Conservation (phyloP, 2,888 invertebrate species). For the Latrodectus hesperus region DNA sequence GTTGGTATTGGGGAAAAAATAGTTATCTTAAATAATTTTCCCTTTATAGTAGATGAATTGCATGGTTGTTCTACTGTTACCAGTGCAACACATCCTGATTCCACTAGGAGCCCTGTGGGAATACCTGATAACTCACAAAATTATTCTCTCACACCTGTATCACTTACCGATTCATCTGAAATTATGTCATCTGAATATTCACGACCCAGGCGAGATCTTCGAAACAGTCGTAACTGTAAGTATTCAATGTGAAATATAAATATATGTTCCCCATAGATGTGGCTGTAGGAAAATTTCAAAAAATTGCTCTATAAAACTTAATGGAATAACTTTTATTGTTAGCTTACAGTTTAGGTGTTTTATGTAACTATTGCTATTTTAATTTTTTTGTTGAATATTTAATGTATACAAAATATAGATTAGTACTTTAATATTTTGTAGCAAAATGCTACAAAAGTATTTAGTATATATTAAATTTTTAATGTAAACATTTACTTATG, state of each 20-base stretch:
- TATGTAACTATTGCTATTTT: no score
- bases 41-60: conserved; percentile 48
- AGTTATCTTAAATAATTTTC: no score
- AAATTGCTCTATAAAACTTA: no score
- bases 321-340: no score
- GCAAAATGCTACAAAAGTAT: no score
- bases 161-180: conserved; percentile 35
- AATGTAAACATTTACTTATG: neutral
- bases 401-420: no score
- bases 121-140: conserved; percentile 48
- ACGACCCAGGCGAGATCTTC: conserved; percentile 63
- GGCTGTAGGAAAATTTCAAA: no score
- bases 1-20: no score
- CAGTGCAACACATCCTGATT: conserved; percentile 68
- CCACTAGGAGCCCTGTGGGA: conserved; percentile 54
- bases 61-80: conserved; percentile 66
- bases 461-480: neutral
- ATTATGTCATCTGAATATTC: conserved; percentile 53
- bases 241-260: neutral
- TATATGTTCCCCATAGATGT: no score
- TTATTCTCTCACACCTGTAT: conserved; percentile 30
- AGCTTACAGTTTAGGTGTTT: no score
- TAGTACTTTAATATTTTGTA: no score
- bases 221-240: conserved; percentile 62
- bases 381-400: no score